Base-by-base conservation (phyloP, 2,797 vertebrate genomes). In the Siniperca scherzeri region DNA sequence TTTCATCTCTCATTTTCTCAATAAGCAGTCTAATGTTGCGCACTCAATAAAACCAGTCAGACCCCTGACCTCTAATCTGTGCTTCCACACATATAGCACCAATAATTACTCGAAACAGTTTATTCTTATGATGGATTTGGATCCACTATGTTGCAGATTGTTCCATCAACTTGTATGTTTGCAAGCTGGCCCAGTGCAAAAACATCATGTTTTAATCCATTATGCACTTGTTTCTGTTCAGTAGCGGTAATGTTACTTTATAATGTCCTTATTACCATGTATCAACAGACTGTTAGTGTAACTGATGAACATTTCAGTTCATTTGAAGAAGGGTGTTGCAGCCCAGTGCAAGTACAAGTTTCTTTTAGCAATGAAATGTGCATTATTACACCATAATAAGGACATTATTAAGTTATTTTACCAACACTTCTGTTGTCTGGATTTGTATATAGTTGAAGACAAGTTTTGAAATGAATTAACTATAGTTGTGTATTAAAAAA, bases 401-500 rank as follows among this genome's bases (percentile, higher is more conserved):
- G 46, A 82, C 25, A 4, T 52, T 5, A 42, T 17, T 2, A 56
- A 3, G 70, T 61, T 7, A 5, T 12, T 10, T 59, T 56, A 30
- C 71, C 62, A 40, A 13, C 64, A 14, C n/a, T 21, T 36, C 16
- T 52, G 38, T 50, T 17, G 21, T 68, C 38, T 80, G 55, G 7
- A 5, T 86, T 88, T 93, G 92, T 92, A 89, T 4, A 91, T 93
- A 92, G 83, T 75, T 81, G 1, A 71, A 72, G 9, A 72, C 2
- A 46, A 11, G 64, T 61, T 84, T 68, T 74, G 56, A 57, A 22
- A 53, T 66, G 53, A 42, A 59, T 42, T n/a, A 53, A 71, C 19
- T 86, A 70, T 77, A 76, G 52, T 50, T 65, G 61, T 84, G 52
- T 67, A 72, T 69, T 40, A 78, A 85, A 60, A 33, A 82, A 64